Evolutionary conservation across 2,797 vertebrate genomes (phyloP), one percentile per base, ranked within the genome.

Genomic region (Sciaenops ocellatus): DNA sequence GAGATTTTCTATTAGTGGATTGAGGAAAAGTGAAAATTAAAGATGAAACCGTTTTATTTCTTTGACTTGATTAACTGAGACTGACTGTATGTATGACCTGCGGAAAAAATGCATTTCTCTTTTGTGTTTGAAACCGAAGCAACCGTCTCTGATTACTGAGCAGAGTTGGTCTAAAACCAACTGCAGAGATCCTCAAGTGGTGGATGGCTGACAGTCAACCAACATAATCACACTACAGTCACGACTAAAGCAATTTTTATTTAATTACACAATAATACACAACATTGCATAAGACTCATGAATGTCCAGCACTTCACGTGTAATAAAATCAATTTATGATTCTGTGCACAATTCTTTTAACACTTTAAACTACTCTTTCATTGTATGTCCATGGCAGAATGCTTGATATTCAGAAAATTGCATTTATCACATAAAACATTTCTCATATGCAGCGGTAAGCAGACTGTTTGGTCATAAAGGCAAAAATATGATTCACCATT

Each of bases 291-390:
- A 55, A 46, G 0, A 13, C 55, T 20, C 0, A 46, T 61, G 1
- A 59, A 79, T 78, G 59, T 64, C 62, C 41, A 77, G 57, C 60
- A 79, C n/a, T 81, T 50, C 11, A 50, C 10, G 60, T 12, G 16
- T 56, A 7, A 56, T 1, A 24, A 38, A 38, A 38, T 9, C 34
- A 38, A 8, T 38, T 38, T 38, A 6, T 34, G 3, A 6, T 42
- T 51, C 20, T 52, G 51, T 17, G 18, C 4, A 38, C 3, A 17
- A 22, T 2, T 24, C 2, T 0, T 13, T 50, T 3, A 66, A 41
- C 10, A 22, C 20, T 17, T 41, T 30, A 57, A 9, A 30, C 3
- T 9, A 46, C 1, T 6, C 20, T 22, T 26, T 20, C 12, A 50
- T 34, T 48, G 12, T 2, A 16, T 47, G 16, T 50, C 9, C 24